These are phyloP conservation scores for Hippolais icterina DNA, from an alignment of 2,113 vertebrate species.

Conservation along the genomic window DNA sequence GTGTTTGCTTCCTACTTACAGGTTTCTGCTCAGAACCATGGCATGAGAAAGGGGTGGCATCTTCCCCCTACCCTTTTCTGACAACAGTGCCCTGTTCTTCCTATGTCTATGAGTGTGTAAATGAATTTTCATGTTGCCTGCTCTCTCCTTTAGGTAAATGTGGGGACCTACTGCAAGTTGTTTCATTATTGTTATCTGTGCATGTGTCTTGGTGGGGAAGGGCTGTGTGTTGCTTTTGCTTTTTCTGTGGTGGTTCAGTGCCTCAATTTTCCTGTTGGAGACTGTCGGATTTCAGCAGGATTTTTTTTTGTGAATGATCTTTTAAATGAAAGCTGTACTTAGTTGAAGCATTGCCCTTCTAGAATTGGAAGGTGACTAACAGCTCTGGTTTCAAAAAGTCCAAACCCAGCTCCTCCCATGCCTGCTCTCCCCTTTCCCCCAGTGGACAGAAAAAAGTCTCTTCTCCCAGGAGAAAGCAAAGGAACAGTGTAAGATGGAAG, in stretches of 20 bases:
- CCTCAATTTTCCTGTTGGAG: neutral
- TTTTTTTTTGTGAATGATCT: neutral
- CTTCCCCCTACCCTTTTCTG: neutral
- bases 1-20: neutral
- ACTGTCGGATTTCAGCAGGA: neutral
- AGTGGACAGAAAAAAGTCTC: neutral
- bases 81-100: neutral
- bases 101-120: neutral
- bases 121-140: neutral
- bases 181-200: neutral
- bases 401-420: neutral
- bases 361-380: neutral
- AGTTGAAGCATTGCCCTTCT: neutral
- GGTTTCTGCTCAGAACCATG: neutral
- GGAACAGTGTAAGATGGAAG: neutral
- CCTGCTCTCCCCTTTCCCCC: neutral
- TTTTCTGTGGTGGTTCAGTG: neutral
- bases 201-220: neutral
- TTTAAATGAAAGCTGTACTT: neutral
- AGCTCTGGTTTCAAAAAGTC: neutral
- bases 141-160: neutral
- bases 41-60: neutral
- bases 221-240: neutral
- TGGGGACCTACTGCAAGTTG: neutral
- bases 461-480: neutral